A percentile compares a stretch with the other conserved stretches of the same genome.
These are phyloP conservation scores for Eubasilissa regina DNA, from an alignment of 1,140 invertebrate genomes.

Conservation along the genomic window DNA sequence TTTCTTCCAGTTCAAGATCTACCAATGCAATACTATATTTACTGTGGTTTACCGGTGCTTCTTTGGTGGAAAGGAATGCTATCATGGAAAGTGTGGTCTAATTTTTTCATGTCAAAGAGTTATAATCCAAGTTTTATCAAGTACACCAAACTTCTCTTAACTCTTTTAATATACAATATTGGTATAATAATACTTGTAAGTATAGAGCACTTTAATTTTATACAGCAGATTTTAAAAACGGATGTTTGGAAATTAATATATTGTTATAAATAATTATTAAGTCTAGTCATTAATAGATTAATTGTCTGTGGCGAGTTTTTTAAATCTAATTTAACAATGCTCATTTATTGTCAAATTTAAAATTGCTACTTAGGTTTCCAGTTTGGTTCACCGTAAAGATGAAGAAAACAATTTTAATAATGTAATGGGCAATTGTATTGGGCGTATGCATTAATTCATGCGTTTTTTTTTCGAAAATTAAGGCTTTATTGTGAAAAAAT, in stretches of 20 bases:
- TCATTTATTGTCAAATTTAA: too few species aligned
- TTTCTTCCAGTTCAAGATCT: slow-evolving; percentile 75
- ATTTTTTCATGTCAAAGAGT: slow-evolving; percentile 46
- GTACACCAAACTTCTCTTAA: slow-evolving; percentile 37
- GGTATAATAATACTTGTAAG: slow-evolving; percentile 53
- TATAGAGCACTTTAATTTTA: slow-evolving; percentile 6
- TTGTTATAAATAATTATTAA: neutral
- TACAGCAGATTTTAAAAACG: neutral
- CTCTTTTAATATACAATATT: slow-evolving; percentile 45
- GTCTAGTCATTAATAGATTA: too few species aligned
- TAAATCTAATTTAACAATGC: neutral
- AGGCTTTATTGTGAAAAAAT: too few species aligned
- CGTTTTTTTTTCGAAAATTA: too few species aligned
- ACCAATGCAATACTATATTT: slow-evolving; percentile 76
- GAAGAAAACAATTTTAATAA: too few species aligned
- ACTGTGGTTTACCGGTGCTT: slow-evolving; percentile 75
- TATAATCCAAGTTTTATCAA: slow-evolving; percentile 22
- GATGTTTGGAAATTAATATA: neutral
- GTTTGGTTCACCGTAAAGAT: neutral
- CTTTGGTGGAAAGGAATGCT: slow-evolving; percentile 73
- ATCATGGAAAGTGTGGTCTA: slow-evolving; percentile 62
- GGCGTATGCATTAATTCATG: too few species aligned
- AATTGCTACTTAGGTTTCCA: too few species aligned
- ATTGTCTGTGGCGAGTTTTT: neutral
- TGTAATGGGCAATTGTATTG: too few species aligned